A percentile compares a stretch with the other conserved stretches of the same genome.
phyloP scores from a whole-genome alignment of 2,113 vertebrate species.

The Percopsis transmontana region DNA sequence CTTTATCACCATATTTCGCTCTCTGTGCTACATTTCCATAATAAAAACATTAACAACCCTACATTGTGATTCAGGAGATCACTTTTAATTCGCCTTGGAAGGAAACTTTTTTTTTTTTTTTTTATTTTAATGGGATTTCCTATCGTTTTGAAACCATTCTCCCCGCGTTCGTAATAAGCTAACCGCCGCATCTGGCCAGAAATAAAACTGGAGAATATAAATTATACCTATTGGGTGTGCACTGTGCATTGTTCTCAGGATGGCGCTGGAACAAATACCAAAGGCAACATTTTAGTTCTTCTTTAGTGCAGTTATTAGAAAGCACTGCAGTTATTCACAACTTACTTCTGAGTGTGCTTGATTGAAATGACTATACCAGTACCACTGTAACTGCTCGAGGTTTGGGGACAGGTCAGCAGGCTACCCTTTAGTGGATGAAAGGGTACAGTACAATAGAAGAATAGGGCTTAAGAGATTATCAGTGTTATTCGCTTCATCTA shows the following conservation, averaged over 20 bases:
- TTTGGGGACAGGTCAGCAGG: too few relatives aligned
- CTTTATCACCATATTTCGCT: conserved; percentile 5
- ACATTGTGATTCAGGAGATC: conserved; percentile 63
- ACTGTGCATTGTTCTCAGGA: conserved; percentile 20
- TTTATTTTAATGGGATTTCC: conserved; percentile 70
- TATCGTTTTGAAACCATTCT: conserved; percentile 58
- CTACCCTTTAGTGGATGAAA: too few relatives aligned
- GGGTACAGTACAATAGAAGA: too few relatives aligned
- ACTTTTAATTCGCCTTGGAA: conserved; percentile 62
- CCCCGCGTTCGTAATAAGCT: conserved; percentile 55
- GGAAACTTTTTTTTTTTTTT: conserved; percentile 50
- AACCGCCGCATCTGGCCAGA: conserved; percentile 50
- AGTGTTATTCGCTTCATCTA: too few relatives aligned
- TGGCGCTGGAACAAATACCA: too few relatives aligned
- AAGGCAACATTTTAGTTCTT: too few relatives aligned
- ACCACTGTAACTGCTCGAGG: too few relatives aligned
- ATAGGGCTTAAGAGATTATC: too few relatives aligned
- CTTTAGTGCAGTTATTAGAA: too few relatives aligned
- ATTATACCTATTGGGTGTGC: conserved; percentile 46
- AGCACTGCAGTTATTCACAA: too few relatives aligned
- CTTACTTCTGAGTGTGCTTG: too few relatives aligned
- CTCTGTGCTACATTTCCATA: conserved; percentile 49
- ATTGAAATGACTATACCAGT: too few relatives aligned
- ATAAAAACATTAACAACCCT: conserved; percentile 63
- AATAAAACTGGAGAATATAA: conserved; percentile 65